A percentile compares a stretch with the other conserved stretches of the same genome.
These are phyloP conservation scores for Chromobotia macracanthus DNA, from an alignment of 2,797 vertebrate genomes.

Conservation along the genomic window DNA sequence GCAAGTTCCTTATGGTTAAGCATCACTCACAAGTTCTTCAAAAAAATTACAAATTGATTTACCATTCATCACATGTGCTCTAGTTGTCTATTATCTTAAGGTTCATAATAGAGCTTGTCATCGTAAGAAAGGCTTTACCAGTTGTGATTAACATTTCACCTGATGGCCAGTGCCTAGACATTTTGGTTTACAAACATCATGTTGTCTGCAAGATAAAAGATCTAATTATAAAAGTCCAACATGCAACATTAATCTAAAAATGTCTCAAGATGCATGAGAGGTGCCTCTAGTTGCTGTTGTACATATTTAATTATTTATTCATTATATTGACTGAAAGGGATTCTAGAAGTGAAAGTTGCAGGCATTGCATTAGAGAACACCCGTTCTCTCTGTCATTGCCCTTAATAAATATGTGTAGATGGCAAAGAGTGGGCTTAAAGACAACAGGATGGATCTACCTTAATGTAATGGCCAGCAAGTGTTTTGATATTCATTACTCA, in stretches of 20 bases:
- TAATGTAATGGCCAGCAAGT: constrained; percentile 31
- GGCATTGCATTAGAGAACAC: constrained; percentile 14
- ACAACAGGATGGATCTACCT: constrained; percentile 41
- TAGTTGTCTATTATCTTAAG: constrained; percentile 29
- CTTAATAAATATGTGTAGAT: constrained; percentile 41
- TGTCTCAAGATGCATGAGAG: constrained; percentile 55
- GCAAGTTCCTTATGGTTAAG: not conserved
- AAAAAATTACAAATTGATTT: not conserved
- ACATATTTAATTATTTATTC: constrained; percentile 82
- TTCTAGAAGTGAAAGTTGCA: constrained; percentile 52
- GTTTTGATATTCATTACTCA: constrained; percentile 39
- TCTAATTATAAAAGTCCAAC: constrained; percentile 10
- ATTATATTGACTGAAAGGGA: constrained; percentile 75
- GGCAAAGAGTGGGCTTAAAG: too few relatives aligned
- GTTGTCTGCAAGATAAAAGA: constrained; percentile 32
- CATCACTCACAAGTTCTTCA: not conserved
- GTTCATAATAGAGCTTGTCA: constrained; percentile 48
- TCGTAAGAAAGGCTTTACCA: constrained; percentile 43
- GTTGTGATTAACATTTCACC: constrained; percentile 48
- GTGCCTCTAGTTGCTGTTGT: constrained; percentile 70
- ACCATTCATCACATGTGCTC: not conserved
- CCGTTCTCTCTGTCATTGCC: not conserved
- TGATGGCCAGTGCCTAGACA: constrained; percentile 8
- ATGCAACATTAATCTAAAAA: constrained; percentile 34
- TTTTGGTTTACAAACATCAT: constrained; percentile 44